Evolutionary conservation across 2,113 vertebrate genomes (phyloP).

Genomic region (Beaufortia kweichowensis): DNA sequence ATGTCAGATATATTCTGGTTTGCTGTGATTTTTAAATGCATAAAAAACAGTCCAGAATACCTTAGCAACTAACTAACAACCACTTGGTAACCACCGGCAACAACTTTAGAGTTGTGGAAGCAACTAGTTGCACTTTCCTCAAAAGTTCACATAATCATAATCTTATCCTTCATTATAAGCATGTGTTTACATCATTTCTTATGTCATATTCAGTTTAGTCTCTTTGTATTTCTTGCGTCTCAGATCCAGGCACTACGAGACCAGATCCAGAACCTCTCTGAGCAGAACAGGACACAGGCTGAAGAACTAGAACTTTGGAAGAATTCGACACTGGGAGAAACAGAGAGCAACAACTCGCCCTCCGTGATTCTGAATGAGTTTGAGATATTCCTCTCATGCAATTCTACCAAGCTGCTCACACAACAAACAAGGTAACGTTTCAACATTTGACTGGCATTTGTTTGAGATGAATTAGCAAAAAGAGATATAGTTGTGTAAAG

Average conservation of each 20-base stretch:
- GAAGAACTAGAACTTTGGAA: conserved; percentile 73
- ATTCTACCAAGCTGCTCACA: conserved; percentile 57
- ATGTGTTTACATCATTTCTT: too few species aligned
- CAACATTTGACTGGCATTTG: conserved; percentile 29
- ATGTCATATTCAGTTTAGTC: neutral
- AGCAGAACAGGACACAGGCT: conserved; percentile 65
- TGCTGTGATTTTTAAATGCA: too few species aligned
- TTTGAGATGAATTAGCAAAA: conserved; percentile 31
- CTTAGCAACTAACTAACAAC: too few species aligned
- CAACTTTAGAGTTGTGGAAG: too few species aligned
- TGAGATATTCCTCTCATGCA: conserved; percentile 68
- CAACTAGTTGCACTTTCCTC: too few species aligned
- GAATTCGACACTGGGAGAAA: conserved; percentile 43
- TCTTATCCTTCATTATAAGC: too few species aligned
- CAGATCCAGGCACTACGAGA: conserved; percentile 71
- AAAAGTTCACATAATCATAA: too few species aligned
- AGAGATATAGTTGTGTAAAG: conserved; percentile 19
- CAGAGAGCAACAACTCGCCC: conserved; percentile 44
- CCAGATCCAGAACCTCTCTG: conserved; percentile 59
- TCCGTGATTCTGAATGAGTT: conserved; percentile 65
- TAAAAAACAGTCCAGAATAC: too few species aligned
- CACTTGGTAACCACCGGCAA: too few species aligned
- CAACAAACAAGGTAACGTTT: conserved; percentile 66
- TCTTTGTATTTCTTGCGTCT: conserved; percentile 13
- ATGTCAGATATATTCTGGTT: too few species aligned